Conservation (phyloP, 92 coral and sea anemone genomes). For the Metridium senile region DNA sequence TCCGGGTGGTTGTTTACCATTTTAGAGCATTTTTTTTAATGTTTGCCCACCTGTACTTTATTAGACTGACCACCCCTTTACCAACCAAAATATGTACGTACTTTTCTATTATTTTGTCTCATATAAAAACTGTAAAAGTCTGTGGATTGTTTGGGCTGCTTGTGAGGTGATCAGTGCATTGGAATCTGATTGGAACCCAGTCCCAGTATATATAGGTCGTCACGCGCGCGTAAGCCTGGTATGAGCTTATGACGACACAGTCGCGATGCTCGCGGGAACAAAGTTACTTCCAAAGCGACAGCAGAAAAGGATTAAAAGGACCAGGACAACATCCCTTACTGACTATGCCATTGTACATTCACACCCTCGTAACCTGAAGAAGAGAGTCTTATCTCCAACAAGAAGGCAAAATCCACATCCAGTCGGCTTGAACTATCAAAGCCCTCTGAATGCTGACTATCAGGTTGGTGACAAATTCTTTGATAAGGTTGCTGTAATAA, state of each 20-base stretch:
- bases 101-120: no score
- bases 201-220: background rate
- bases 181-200: no score
- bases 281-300: constrained; percentile 20
- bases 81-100: no score
- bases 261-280: constrained; percentile 17
- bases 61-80: no score
- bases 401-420: constrained; percentile 95
- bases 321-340: constrained; percentile 65
- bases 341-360: constrained; percentile 68
- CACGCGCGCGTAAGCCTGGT: background rate
- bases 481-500: background rate
- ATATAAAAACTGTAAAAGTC: no score
- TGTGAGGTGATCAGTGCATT: background rate
- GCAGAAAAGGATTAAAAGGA: constrained; percentile 30
- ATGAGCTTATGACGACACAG: background rate
- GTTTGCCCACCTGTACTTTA: no score
- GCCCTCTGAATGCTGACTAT: constrained; percentile 65
- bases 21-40: no score
- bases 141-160: no score
- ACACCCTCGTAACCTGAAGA: constrained; percentile 65
- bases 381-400: constrained; percentile 88
- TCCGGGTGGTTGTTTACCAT: no score
- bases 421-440: constrained; percentile 82
- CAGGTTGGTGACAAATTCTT: constrained; percentile 57